Base-by-base conservation (phyloP, 2,888 invertebrate species). In the Sialis lutaria region DNA sequence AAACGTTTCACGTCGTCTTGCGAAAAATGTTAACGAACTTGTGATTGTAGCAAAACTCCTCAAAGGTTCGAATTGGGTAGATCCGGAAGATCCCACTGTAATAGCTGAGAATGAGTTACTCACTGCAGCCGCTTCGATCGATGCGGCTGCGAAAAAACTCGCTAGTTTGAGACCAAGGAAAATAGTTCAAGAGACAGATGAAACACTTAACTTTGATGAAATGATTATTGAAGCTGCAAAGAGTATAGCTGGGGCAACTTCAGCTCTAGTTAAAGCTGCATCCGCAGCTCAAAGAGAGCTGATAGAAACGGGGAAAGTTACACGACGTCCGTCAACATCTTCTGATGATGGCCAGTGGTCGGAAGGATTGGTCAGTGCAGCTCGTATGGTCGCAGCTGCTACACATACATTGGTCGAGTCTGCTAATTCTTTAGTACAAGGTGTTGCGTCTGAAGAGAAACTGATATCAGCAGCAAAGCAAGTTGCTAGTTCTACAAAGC, bases 311-410 rank as follows among this genome's bases (percentile, higher is more conserved):
- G 97, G 96, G 54, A 88, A 89, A 65, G 89, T 89, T 31, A 82
- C 86, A 0, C 73, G 85, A 0, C 79, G 82, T 0, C 88, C 90
- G 0, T 67, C 83, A 1, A 82, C 82, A 6, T 86, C 87, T 9
- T 90, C 92, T 0, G 92, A 92, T 63, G 95, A 96, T 66, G 95
- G 93, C 0, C 95, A 96, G 62, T 96, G 96, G 96, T 95, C 95
- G 0, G 93, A 96, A 65, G 96, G 96, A 0, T 74, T 96, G 47
- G 85, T 96, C 53, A 92, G 92, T 0, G 96, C 96, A 0, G 97
- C 97, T 0, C 74, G 92, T 48, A 72, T 95, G 57, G 97, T 97
- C 8, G 97, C 97, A 0, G 96, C 96, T 0, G 96, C 97, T 0
- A 96, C 96, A 0, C 97, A 97, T 65, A 90, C 90, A 56, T 72